A percentile compares a stretch with the other conserved stretches of the same genome.
phyloP scores from a whole-genome alignment of 2,113 vertebrate genomes.

The Pantherophis guttatus region DNA sequence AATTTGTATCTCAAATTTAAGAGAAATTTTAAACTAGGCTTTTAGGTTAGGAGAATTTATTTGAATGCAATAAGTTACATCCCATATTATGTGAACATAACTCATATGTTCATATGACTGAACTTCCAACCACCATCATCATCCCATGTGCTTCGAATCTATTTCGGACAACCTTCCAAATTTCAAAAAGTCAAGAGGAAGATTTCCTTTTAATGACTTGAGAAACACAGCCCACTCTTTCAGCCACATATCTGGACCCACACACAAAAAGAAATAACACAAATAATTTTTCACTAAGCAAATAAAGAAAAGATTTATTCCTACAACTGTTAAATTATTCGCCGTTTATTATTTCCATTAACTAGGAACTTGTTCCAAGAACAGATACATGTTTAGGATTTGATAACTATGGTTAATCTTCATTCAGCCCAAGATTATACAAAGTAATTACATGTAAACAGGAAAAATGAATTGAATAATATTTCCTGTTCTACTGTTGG shows the following conservation, averaged over 20 bases:
- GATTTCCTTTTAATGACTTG: neutral
- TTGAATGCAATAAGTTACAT: neutral
- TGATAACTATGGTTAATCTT: constrained; percentile 78
- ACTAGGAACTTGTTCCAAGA: constrained; percentile 75
- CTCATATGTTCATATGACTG: neutral
- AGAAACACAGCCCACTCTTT: neutral
- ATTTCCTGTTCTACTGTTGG: constrained; percentile 71
- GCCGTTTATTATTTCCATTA: constrained; percentile 73
- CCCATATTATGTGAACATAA: neutral
- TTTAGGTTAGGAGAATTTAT: constrained; percentile 41
- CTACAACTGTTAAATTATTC: constrained; percentile 64
- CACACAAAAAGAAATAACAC: constrained; percentile 42
- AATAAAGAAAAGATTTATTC: constrained; percentile 49
- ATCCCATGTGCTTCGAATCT: neutral
- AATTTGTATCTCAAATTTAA: neutral
- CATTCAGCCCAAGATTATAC: constrained; percentile 80
- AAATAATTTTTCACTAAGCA: constrained; percentile 41
- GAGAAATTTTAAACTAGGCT: constrained; percentile 39
- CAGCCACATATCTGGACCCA: constrained; percentile 11
- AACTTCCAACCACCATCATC: neutral
- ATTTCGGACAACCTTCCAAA: neutral
- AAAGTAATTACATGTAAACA: constrained; percentile 83
- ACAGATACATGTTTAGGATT: constrained; percentile 77
- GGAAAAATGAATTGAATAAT: constrained; percentile 78
- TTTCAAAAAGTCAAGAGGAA: neutral